Evolutionary conservation across 2,113 vertebrate genomes (phyloP), one percentile per base, ranked within the genome.

Genomic region (Corydoras maculifer): DNA sequence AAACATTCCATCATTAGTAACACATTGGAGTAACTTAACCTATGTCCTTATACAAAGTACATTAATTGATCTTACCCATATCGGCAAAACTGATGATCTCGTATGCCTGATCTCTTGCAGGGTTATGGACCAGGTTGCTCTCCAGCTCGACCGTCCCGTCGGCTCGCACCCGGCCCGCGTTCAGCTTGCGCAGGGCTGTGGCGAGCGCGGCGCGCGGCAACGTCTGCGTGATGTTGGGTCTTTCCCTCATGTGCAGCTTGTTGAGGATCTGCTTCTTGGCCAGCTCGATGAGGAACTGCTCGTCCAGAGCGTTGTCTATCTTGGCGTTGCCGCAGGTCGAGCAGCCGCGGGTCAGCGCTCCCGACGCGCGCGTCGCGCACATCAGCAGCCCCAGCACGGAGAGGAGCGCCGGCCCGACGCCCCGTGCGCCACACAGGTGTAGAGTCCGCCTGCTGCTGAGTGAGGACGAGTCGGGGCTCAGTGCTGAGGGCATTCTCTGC

Each of bases 1-100:
- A 3, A 53, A 43, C 35, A 12, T 53, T 53, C 9, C 13, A 53
- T 53, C 11, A 53, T 25, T 25, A 25, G 18, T 25, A 25, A 25
- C 18, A 25, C 18, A 25, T 25, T 25, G 18, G 18, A 25, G 18
- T 25, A 25, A 25, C 18, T 25, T 25, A 25, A 25, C 18, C 18
- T 25, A 25, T 25, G 18, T 1, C 18, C 18, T 25, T 25, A 48
- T 53, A 63, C 35, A 67, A 74, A 75, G 15, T 6, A 9, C 43
- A 31, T 4, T 5, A 25, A 60, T 49, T 9, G 76, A 25, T 87
- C 94, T 84, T 88, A 98, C 96, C 92, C 88, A 86, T 85, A 76
- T 97, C 88, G 9, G 94, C 94, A 75, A 98, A 97, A 81, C 93
- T 98, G 83, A 98, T 93, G 76, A 97, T 93, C 82, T 98, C 94